phyloP scores from a whole-genome alignment of 92 coral and sea anemone species.

The Zoanthus solanderi region DNA sequence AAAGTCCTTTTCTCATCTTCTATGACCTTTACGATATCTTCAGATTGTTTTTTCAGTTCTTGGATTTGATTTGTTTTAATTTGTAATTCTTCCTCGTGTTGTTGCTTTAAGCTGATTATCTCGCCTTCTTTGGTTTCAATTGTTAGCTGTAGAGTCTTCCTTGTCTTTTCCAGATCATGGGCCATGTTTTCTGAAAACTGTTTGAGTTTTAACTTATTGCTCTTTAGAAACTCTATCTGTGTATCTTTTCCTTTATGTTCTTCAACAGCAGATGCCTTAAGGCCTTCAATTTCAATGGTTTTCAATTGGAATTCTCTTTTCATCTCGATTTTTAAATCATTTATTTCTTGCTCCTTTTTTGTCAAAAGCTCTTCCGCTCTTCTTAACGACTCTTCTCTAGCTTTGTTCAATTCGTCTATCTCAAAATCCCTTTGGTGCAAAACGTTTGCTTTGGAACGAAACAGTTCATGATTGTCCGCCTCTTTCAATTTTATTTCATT shows the following conservation, averaged over 20 bases:
- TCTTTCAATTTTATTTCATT: slow-evolving; percentile 18
- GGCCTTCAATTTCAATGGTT: slow-evolving; percentile 38
- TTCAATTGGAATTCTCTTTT: slow-evolving; percentile 39
- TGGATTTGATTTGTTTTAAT: slow-evolving; percentile 3
- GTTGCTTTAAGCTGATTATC: slow-evolving; percentile 34
- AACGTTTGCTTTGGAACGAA: not conserved
- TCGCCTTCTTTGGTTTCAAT: slow-evolving; percentile 53
- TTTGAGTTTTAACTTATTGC: slow-evolving; percentile 17
- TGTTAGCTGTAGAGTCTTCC: slow-evolving; percentile 46
- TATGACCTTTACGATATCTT: not conserved
- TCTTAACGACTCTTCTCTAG: slow-evolving; percentile 43
- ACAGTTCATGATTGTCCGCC: not conserved
- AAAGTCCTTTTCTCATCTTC: slow-evolving; percentile 3
- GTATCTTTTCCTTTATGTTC: slow-evolving; percentile 34
- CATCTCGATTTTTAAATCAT: slow-evolving; percentile 15
- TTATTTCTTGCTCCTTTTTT: slow-evolving; percentile 36
- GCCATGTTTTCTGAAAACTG: slow-evolving; percentile 45
- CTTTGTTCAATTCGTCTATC: slow-evolving; percentile 43
- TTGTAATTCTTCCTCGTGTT: not conserved
- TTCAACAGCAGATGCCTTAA: slow-evolving; percentile 28
- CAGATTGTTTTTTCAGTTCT: slow-evolving; percentile 7
- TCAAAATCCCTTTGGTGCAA: slow-evolving; percentile 46
- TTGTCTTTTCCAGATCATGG: slow-evolving; percentile 61
- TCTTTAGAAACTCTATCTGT: slow-evolving; percentile 34
- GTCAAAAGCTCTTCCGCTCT: slow-evolving; percentile 33